Base-by-base conservation (phyloP, 2,888 invertebrate species). In the Cataglyphis altisquamis region DNA sequence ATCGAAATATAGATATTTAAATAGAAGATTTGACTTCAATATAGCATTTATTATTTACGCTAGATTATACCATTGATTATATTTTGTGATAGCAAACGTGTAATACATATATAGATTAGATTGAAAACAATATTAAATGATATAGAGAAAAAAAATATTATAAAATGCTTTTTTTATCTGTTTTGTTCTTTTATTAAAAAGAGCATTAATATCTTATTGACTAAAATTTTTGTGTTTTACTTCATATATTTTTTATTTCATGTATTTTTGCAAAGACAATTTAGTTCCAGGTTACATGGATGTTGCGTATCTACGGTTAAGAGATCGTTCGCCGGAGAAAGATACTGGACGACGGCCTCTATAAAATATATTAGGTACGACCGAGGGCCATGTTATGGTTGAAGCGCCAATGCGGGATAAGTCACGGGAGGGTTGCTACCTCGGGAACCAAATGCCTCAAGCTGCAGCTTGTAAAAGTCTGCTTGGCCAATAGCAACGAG, bases 351-450 rank as follows among this genome's bases (percentile, higher is more conserved):
- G 87, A 68, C 80, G 80, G 87, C 77, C 72, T 83, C 85, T 87
- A 86, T 92, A 93, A 91, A 92, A 87, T 32, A 86, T 84, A 84
- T 91, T 91, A 66, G 74, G 82, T 86, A 91, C 86, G 88, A 85
- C 66, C 32, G 29, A 15, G 36, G 78, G 55, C 32, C n/a, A 21
- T 6, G 41, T 78, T 78, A 78, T 70, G 32, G 60, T 36, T 32
- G 12, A 60, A 80, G 57, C 78, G 9, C 91, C 91, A 91, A 91
- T 89, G 72, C 63, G 74, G 66, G 6, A 18, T 18, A 41, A 60
- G 73, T 72, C 70, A 72, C 73, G 62, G 60, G 75, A 81, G 87
- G 91, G 91, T 88, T 91, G 91, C 91, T 90, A 89, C 90, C 86
- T 52, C 36, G 81, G 67, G 77, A 67, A 84, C 60, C 82, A 63